Evolutionary conservation across 2,888 invertebrate species (phyloP).

Genomic region (Dicranocentrus wangi): DNA sequence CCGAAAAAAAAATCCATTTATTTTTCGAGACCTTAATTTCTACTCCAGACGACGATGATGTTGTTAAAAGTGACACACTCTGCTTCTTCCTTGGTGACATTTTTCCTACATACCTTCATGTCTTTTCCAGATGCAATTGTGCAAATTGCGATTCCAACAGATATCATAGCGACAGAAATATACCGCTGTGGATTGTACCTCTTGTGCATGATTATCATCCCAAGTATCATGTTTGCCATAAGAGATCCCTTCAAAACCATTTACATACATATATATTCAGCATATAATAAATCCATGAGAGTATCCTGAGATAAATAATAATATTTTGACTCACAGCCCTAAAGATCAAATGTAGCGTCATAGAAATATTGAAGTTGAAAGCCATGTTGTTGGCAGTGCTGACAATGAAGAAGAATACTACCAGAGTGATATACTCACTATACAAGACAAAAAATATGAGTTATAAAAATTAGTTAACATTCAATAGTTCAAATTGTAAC

Average conservation of each 20-base stretch:
- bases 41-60: neutral
- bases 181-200: conserved; percentile 89
- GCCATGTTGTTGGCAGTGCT: conserved; percentile 96
- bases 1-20: conserved; percentile 22
- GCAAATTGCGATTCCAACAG: conserved; percentile 91
- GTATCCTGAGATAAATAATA: too few relatives aligned
- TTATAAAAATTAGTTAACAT: neutral
- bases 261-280: conserved; percentile 52
- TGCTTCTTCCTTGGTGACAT: too few relatives aligned
- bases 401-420: conserved; percentile 91
- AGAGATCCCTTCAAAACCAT: conserved; percentile 84
- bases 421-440: conserved; percentile 86
- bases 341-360: conserved; percentile 99
- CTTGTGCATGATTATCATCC: conserved; percentile 90
- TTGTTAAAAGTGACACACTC: neutral
- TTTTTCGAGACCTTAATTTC: too few relatives aligned
- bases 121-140: conserved; percentile 89
- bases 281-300: too few relatives aligned
- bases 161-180: conserved; percentile 92
- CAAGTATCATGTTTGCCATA: conserved; percentile 97
- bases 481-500: neutral
- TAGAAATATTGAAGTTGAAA: conserved; percentile 95
- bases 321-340: conserved; percentile 83
- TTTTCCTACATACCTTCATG: conserved; percentile 75
- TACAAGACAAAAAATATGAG: conserved; percentile 58